Percentiles rank a stretch among this genome's conserved stretches.
phyloP scores from a whole-genome alignment of 2,888 invertebrate species.

The Idaea dimidiata region DNA sequence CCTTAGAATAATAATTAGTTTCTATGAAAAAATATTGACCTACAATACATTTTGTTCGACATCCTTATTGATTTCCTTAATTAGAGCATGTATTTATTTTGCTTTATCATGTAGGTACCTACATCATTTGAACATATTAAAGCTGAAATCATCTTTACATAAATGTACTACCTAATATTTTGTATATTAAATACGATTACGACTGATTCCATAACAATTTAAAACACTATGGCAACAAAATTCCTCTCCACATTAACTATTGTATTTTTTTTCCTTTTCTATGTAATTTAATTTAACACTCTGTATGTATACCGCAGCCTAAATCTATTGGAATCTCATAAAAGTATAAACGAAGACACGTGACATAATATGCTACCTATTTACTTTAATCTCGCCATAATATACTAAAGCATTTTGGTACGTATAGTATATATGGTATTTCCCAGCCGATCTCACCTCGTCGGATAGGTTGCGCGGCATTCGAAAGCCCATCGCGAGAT shows the following conservation, averaged over 20 bases:
- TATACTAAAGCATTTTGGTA: slow-evolving; percentile 40
- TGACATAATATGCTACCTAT: slow-evolving; percentile 54
- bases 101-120: background rate
- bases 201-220: too few species aligned
- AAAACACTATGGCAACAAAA: too few species aligned
- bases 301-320: too few species aligned
- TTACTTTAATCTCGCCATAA: slow-evolving; percentile 15
- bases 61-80: background rate
- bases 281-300: too few species aligned
- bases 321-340: background rate
- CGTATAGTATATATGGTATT: slow-evolving; percentile 69
- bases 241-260: too few species aligned
- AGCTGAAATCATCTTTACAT: background rate
- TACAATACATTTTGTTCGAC: slow-evolving; percentile 15
- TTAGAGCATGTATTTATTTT: background rate
- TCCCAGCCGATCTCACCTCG: slow-evolving; percentile 79
- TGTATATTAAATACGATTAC: too few species aligned
- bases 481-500: slow-evolving; percentile 80
- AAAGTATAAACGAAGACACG: slow-evolving; percentile 29
- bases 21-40: slow-evolving; percentile 32
- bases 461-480: slow-evolving; percentile 77
- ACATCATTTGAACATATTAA: background rate
- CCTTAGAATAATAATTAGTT: slow-evolving; percentile 23
- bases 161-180: background rate
- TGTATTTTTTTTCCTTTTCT: too few species aligned